Conservation (phyloP, 2,888 invertebrate genomes). For the Bhutanitis thaidina region DNA sequence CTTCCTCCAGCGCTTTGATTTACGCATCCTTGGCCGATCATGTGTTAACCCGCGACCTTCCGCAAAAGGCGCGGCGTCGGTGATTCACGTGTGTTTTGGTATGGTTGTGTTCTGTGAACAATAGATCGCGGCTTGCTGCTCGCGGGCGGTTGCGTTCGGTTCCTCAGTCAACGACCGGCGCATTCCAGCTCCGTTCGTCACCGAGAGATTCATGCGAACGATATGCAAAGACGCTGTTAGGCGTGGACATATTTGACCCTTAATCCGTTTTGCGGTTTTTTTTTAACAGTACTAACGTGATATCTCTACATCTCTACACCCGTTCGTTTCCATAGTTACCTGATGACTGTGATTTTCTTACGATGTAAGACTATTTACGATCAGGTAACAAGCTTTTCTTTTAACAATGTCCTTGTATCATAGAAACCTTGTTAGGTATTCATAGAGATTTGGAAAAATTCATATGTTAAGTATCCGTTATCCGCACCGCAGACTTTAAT, state of each 20-base stretch:
- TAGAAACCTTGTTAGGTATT: too few species aligned
- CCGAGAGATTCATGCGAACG: constrained; percentile 59
- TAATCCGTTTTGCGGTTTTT: constrained; percentile 34
- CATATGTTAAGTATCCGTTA: too few species aligned
- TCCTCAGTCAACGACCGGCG: constrained; percentile 60
- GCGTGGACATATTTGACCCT: constrained; percentile 33
- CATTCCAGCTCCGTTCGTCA: constrained; percentile 57
- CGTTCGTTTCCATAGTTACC: constrained; percentile 30
- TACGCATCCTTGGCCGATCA: constrained; percentile 51
- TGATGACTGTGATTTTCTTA: too few species aligned
- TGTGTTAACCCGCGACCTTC: constrained; percentile 59
- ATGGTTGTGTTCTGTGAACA: constrained; percentile 39
- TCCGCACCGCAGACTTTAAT: too few species aligned
- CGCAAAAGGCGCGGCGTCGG: constrained; percentile 47
- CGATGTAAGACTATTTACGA: too few species aligned
- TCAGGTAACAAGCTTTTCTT: too few species aligned
- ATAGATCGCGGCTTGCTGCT: constrained; percentile 41
- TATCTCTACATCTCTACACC: too few species aligned
- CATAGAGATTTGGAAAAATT: too few species aligned
- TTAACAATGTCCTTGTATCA: too few species aligned
- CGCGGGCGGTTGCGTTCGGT: constrained; percentile 45
- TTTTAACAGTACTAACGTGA: constrained; percentile 30
- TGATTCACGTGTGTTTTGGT: constrained; percentile 58
- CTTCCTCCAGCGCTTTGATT: constrained; percentile 61
- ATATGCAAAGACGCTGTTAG: constrained; percentile 56